Evolutionary conservation across 35 echinoderm and acorn worm genomes (phyloP), one percentile per base, ranked within the genome.

Genomic region (Ophioderma brevispina): DNA sequence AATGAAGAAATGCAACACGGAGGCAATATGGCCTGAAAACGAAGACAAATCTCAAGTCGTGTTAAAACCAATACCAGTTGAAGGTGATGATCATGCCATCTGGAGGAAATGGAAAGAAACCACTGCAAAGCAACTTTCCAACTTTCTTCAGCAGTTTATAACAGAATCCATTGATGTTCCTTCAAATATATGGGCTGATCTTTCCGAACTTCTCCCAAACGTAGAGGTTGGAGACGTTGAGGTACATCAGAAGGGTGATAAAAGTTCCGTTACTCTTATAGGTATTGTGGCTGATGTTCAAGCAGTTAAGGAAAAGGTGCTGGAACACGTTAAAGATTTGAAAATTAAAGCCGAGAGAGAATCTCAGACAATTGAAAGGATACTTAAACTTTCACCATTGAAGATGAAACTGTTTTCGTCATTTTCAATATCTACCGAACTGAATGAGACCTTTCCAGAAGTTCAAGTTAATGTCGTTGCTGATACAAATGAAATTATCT

Each of bases 91-190:
- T 1, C 83, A 35, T 4, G 19, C 32, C 34, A 64, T 59, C 3
- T 85, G 83, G 83, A n/a, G 33, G 0, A 85, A 85, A 31, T 85
- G 83, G 83, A 28, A 52, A 36, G 32, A 70, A 33, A 31, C 13
- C 8, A 59, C 49, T 35, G 18, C 19, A 0, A 2, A 32, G 31
- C 8, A 19, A 36, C 32, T 85, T 31, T 35, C 30, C 0, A 37
- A 34, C 31, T 85, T 64, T 59, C 31, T 85, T 37, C 52, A 64
- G n/a, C 15, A 37, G 23, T 64, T 36, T 59, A 36, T 35, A 14
- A 59, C 32, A 36, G 42, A 50, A 8, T 37, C 46, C 34, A 35
- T 85, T 35, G 25, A 50, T 36, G 34, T 85, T 59, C 52, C 82
- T 63, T 2, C 14, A 59, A 17, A 31, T 36, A 37, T 85, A 33